Evolutionary conservation across 1,140 invertebrate species (phyloP).

Genomic region (Xylocopa sonorina): DNA sequence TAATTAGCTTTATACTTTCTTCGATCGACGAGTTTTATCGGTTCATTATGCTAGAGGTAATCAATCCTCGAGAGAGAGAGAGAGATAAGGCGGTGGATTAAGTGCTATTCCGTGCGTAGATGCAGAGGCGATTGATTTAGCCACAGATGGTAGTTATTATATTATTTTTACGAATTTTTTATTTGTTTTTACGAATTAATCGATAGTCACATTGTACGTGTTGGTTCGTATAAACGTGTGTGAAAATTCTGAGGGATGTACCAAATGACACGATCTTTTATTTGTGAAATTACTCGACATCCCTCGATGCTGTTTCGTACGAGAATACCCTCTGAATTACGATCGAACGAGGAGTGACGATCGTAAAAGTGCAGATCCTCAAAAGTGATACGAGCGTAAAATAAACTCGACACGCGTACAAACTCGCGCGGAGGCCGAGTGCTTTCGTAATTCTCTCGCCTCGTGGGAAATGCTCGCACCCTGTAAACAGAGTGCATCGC

Average conservation of each 20-base stretch:
- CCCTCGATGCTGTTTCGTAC: too few relatives aligned
- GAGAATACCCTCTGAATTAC: too few relatives aligned
- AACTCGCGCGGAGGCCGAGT: not conserved
- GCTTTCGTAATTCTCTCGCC: not conserved
- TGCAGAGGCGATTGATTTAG: not conserved
- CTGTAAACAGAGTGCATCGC: conserved; percentile 47
- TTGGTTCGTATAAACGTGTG: too few relatives aligned
- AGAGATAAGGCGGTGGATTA: not conserved
- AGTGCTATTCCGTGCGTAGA: not conserved
- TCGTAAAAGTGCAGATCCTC: too few relatives aligned
- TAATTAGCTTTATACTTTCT: not conserved
- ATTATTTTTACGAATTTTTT: not conserved
- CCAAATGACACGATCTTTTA: too few relatives aligned
- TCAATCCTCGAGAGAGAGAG: not conserved
- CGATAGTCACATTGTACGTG: too few relatives aligned
- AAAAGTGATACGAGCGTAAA: not conserved
- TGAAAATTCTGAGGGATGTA: too few relatives aligned
- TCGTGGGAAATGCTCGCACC: conserved; percentile 73
- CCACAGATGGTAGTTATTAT: not conserved
- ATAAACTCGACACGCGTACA: not conserved
- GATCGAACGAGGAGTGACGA: too few relatives aligned
- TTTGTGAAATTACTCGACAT: not conserved
- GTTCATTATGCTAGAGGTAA: not conserved
- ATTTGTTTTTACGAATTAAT: not conserved
- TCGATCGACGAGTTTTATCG: not conserved